A percentile compares a stretch with the other conserved stretches of the same genome.
Conservation (phyloP, 2,888 invertebrate genomes). For the Synanthedon andrenaeformis region DNA sequence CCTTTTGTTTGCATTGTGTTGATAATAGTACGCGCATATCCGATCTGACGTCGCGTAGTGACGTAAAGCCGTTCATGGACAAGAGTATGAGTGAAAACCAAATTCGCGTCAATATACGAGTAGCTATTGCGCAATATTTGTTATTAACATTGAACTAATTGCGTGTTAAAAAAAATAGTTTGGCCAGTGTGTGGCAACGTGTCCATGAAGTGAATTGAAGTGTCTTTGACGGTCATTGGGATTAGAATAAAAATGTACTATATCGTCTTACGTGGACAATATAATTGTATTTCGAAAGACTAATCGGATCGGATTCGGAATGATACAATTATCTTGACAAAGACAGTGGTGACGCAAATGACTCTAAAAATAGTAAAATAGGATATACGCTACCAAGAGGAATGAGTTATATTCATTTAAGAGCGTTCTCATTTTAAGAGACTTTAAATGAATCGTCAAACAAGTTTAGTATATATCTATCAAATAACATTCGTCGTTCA, state of each 20-base stretch:
- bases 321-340: not conserved
- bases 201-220: not conserved
- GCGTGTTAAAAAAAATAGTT: constrained; percentile 3
- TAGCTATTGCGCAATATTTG: not conserved
- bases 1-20: too few relatives aligned
- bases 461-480: too few relatives aligned
- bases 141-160: not conserved
- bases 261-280: not conserved
- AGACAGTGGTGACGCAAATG: not conserved
- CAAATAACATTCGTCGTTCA: too few relatives aligned
- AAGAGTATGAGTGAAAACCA: not conserved
- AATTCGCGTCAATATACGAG: not conserved
- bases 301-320: not conserved
- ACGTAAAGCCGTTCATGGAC: not conserved
- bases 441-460: too few relatives aligned
- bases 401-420: too few relatives aligned
- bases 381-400: too few relatives aligned
- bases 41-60: not conserved
- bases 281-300: not conserved
- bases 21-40: too few relatives aligned
- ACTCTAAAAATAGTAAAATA: not conserved
- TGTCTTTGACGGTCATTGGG: not conserved
- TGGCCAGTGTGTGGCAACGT: not conserved
- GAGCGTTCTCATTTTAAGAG: too few relatives aligned
- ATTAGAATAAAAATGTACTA: not conserved